Percentiles rank a stretch among this genome's conserved stretches.
phyloP scores from a whole-genome alignment of 2,797 vertebrate species.

The Betta splendens region DNA sequence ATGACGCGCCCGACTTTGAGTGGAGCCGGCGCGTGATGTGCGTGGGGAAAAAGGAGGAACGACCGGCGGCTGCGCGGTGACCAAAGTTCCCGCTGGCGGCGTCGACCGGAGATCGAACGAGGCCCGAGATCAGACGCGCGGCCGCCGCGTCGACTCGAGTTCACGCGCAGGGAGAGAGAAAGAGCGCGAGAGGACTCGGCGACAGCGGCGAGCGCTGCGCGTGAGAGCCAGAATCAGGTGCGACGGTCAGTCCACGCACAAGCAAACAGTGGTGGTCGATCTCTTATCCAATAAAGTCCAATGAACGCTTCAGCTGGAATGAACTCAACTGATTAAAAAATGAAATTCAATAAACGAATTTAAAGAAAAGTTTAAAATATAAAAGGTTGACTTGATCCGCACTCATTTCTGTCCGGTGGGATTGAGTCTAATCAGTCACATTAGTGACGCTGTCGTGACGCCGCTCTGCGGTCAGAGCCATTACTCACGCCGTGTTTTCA shows the following conservation, averaged over 20 bases:
- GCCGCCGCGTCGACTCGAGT: conserved; percentile 25
- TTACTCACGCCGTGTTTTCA: conserved; percentile 53
- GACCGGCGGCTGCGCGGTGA: conserved; percentile 44
- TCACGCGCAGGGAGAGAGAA: conserved; percentile 13
- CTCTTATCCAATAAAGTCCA: no score
- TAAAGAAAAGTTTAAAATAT: no score
- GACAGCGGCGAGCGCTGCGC: neutral
- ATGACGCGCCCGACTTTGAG: conserved; percentile 50
- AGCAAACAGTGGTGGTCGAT: no score
- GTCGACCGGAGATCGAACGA: conserved; percentile 26
- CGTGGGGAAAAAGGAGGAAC: conserved; percentile 31
- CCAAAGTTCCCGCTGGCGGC: conserved; percentile 66
- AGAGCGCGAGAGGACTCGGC: neutral
- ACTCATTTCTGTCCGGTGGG: no score
- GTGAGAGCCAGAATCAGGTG: no score
- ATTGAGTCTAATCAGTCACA: conserved; percentile 27
- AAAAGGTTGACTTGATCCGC: no score
- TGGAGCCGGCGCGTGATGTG: conserved; percentile 23
- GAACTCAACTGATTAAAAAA: no score
- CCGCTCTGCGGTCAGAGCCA: conserved; percentile 28
- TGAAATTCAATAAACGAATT: no score
- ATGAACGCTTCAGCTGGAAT: no score
- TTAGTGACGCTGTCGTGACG: conserved; percentile 20
- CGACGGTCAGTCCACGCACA: no score
- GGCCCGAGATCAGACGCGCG: conserved; percentile 16